Evolutionary conservation across 2,113 vertebrate genomes (phyloP), one percentile per base, ranked within the genome.

Genomic region (Albula glossodonta): DNA sequence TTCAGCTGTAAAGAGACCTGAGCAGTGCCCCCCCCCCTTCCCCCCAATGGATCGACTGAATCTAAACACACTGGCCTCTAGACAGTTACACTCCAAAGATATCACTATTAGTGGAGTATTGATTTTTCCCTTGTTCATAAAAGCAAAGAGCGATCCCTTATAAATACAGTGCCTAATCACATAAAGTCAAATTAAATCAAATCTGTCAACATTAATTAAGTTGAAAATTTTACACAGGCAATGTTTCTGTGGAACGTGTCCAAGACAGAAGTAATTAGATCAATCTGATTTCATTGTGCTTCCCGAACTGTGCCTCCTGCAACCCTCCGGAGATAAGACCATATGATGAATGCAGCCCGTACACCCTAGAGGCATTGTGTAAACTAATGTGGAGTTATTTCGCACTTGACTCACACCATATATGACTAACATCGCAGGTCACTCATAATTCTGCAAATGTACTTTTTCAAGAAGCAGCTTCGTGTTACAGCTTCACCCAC

Each of bases 401-500:
- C 50, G 60, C 15, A 80, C 6, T 4, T 25, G 78, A 50, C 52
- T 80, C 19, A 85, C 51, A 11, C 15, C 51, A 25, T 31, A 50
- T 19, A 81, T 85, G 78, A 85, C 78, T 51, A 80, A 85, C 41
- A 80, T 51, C 41, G 19, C 41, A 63, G 51, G 78, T 85, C 53
- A 22, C 57, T 63, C 13, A 74, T 19, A 31, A 74, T 74, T 74
- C 22, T 74, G 70, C 52, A 79, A 56, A n/a, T 80, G 13, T 66
- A 6, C 60, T 53, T 80, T 17, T 66, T 25, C 80, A 80, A 81
- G 78, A 41, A 15, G 10, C 22, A 19, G 52, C 31, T 11, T 49
- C 57, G 84, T 57, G 78, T 63, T 56, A 31, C 78, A 19, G 31
- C 63, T 80, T 63, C 19, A 80, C 31, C 48, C 84, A 51, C 11